Base-by-base conservation (phyloP, 2,888 invertebrate genomes). In the Spialia ferax region DNA sequence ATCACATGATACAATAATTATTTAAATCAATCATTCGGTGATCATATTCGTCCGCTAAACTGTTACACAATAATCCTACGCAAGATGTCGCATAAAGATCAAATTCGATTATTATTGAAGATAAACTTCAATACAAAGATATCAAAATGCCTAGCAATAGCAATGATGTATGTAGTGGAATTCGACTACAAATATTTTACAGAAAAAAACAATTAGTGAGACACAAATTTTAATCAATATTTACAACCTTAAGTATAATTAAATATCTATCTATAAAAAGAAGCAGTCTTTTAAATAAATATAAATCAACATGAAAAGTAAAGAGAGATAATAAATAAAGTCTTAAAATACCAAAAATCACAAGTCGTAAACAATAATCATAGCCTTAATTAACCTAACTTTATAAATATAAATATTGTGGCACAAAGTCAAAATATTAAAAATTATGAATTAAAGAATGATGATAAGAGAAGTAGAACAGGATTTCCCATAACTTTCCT, bases 41-140 rank as follows among this genome's bases (percentile, higher is more conserved):
- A 89, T 86, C 85, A 84, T 78, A 79, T 83, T 90, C 90, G 90
- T 90, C 90, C 89, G 82, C 32, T 22, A 52, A 57, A 50, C 23
- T 2, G 81, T 79, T 75, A 75, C 72, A 13, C 35, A 75, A 71
- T 67, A 72, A 70, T 62, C 65, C 50, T 66, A 59, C 67, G 66
- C 69, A 69, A 69, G 23, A 5, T 26, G 23, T 35, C 23, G 35
- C 57, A 65, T 55, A 67, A 55, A 71, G 66, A 63, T 69, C 70
- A 67, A 22, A 50, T 10, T 50, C 18, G n/a, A 8, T 35, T 13
- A 29, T 29, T 7, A 26, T 26, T 29, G 29, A 29, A 29, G 29
- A 29, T 29, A 7, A 29, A 29, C 1, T 29, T 29, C 8, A 29
- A 29, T 29, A 35, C 35, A 35, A 35, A 35, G 35, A 2, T 48